A percentile compares a stretch with the other conserved stretches of the same genome.
Conservation (phyloP, 2,888 invertebrate species). For the Dynastes grantii region DNA sequence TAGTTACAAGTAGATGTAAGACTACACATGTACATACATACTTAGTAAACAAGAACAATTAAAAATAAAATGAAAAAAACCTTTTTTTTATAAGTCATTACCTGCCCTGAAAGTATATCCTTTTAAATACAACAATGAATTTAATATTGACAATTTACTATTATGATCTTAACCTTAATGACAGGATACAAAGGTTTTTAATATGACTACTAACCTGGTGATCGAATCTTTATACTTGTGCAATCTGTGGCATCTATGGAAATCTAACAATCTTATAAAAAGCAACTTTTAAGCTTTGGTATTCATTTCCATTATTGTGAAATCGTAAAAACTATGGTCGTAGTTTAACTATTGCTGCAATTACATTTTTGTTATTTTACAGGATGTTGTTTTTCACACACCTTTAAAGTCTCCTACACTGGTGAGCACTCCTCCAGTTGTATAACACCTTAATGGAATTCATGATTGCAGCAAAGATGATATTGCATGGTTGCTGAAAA, state of each 20-base stretch:
- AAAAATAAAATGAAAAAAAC: too few relatives aligned
- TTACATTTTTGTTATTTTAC: neutral
- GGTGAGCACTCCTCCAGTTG: neutral
- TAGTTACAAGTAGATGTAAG: too few relatives aligned
- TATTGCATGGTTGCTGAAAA: neutral
- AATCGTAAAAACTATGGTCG: neutral
- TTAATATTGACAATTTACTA: too few relatives aligned
- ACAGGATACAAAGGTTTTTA: too few relatives aligned
- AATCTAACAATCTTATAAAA: neutral
- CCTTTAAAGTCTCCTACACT: neutral
- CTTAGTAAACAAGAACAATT: too few relatives aligned
- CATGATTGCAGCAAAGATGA: neutral
- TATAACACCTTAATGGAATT: neutral
- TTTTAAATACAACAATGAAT: too few relatives aligned
- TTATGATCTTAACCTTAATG: too few relatives aligned
- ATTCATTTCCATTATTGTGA: neutral
- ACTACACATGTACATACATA: too few relatives aligned
- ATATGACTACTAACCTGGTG: neutral
- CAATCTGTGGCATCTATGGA: neutral
- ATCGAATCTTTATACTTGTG: neutral
- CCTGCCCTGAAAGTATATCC: too few relatives aligned
- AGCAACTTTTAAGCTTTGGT: neutral
- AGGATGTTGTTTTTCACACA: neutral
- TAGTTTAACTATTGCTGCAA: neutral
- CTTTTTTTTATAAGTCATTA: too few relatives aligned